These are phyloP conservation scores for Meles meles DNA, from an alignment of 2,113 vertebrate genomes.

Conservation along the genomic window DNA sequence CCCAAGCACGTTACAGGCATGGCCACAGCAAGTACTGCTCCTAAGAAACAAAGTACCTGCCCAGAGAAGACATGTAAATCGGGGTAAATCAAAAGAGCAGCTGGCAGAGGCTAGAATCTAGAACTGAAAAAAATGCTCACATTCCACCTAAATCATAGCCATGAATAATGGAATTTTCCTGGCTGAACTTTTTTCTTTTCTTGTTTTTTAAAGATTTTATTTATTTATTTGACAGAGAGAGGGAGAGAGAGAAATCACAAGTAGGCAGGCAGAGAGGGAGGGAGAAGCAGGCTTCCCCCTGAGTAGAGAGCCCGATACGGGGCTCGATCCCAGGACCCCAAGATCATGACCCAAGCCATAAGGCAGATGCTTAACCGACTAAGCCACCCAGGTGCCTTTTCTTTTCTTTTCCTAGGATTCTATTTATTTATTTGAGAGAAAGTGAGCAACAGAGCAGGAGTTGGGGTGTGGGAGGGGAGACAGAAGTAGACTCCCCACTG, in stretches of 20 bases:
- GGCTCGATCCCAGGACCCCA: too few species aligned
- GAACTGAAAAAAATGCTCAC: constrained; percentile 7
- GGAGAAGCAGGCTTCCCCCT: too few species aligned
- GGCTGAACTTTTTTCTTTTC: not conserved
- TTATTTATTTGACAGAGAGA: not conserved
- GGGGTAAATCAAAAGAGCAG: constrained; percentile 25
- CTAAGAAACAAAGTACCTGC: not conserved
- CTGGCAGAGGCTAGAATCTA: not conserved
- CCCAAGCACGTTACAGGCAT: not conserved
- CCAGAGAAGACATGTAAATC: not conserved
- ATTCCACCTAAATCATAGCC: constrained; percentile 2
- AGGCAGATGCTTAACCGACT: too few species aligned
- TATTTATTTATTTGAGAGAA: too few species aligned
- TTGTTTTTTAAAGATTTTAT: too few species aligned
- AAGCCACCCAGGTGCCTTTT: not conserved
- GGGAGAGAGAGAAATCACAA: too few species aligned
- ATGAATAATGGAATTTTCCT: not conserved
- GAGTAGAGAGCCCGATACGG: too few species aligned
- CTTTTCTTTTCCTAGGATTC: too few species aligned
- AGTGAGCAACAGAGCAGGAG: too few species aligned
- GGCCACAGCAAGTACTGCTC: not conserved
- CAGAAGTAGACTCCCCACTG: not conserved
- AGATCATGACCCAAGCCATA: too few species aligned
- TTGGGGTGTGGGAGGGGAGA: too few species aligned
- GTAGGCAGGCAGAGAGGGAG: too few species aligned